Percentiles rank a stretch among this genome's conserved stretches.
Conservation (phyloP, 1,140 invertebrate species). For the Drosophila azteca region DNA sequence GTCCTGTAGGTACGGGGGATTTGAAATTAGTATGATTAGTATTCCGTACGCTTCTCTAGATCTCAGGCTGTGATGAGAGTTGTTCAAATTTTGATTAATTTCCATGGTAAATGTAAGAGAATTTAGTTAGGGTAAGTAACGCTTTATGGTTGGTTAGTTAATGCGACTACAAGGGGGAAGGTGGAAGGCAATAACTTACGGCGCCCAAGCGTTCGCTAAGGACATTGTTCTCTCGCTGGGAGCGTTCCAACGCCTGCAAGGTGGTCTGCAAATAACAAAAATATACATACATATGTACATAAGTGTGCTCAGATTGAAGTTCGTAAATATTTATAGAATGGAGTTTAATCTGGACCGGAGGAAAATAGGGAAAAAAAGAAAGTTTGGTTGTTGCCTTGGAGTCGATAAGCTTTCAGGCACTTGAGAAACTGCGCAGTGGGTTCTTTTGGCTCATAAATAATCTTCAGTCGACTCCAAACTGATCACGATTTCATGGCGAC, state of each 20-base stretch:
- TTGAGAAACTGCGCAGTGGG: slow-evolving; percentile 71
- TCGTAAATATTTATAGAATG: slow-evolving; percentile 40
- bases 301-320: slow-evolving; percentile 3
- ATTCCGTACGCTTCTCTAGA: background rate
- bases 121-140: slow-evolving; percentile 12
- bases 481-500: slow-evolving; percentile 60
- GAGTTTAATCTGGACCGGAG: slow-evolving; percentile 27
- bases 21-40: background rate
- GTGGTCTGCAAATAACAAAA: slow-evolving; percentile 75
- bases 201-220: slow-evolving; percentile 86
- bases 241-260: slow-evolving; percentile 86
- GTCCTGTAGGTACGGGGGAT: slow-evolving; percentile 38
- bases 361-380: slow-evolving; percentile 56
- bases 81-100: slow-evolving; percentile 4
- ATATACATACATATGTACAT: background rate
- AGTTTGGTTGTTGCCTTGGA: slow-evolving; percentile 36
- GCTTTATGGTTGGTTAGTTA: slow-evolving; percentile 27
- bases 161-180: background rate
- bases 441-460: slow-evolving; percentile 62
- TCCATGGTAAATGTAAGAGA: background rate
- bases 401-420: slow-evolving; percentile 54
- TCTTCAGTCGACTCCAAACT: slow-evolving; percentile 29
- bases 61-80: background rate
- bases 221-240: slow-evolving; percentile 87
- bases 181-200: slow-evolving; percentile 57